Evolutionary conservation across 2,888 invertebrate species (phyloP).

Genomic region (Leucoptera coffeella): DNA sequence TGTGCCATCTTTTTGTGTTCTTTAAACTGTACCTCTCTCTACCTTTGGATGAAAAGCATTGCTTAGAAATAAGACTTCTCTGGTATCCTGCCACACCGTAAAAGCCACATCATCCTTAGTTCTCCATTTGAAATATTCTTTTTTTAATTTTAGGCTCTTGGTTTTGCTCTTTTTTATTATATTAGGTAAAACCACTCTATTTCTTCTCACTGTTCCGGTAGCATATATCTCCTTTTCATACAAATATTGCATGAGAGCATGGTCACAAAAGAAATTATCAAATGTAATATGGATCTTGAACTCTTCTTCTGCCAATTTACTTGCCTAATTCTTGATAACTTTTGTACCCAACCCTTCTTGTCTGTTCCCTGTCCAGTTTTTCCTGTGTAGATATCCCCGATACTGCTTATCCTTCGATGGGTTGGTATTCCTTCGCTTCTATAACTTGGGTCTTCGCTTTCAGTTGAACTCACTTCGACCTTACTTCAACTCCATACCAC

Average conservation of each 20-base stretch:
- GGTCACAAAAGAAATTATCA: conserved; percentile 5
- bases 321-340: conserved; percentile 1
- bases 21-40: background rate
- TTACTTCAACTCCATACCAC: too few species aligned
- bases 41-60: background rate
- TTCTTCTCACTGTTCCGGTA: background rate
- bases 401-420: too few species aligned
- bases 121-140: background rate
- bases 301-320: conserved; percentile 1
- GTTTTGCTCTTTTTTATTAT: background rate
- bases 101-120: background rate
- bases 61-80: background rate
- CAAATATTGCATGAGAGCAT: background rate
- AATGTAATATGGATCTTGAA: conserved; percentile 4
- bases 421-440: too few species aligned
- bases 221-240: conserved; percentile 1
- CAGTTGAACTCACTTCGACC: too few species aligned
- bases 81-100: conserved; percentile 1
- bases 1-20: conserved; percentile 4
- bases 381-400: conserved; percentile 5
- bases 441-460: too few species aligned
- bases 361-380: conserved; percentile 1
- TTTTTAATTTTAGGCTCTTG: background rate
- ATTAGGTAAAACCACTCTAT: background rate
- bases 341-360: conserved; percentile 1